Evolutionary conservation across 1,140 invertebrate genomes (phyloP).

Genomic region (Orius laevigatus): DNA sequence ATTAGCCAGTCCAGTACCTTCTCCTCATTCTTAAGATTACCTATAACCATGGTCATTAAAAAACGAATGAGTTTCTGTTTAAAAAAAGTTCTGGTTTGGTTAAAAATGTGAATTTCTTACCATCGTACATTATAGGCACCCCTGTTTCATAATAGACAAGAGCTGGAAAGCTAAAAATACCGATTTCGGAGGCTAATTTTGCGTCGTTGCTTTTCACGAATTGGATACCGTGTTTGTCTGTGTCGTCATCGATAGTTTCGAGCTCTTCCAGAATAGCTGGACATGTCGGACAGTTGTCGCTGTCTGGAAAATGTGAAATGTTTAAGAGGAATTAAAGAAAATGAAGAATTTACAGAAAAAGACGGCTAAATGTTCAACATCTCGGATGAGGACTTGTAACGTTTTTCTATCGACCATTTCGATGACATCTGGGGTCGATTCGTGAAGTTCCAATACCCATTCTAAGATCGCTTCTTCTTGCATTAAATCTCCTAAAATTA

Average conservation of each 20-base stretch:
- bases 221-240: conserved; percentile 79
- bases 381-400: conserved; percentile 70
- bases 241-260: conserved; percentile 88
- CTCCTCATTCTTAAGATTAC: conserved; percentile 87
- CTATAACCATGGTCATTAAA: conserved; percentile 41
- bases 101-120: conserved; percentile 39
- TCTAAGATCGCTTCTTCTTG: conserved; percentile 79
- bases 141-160: conserved; percentile 84
- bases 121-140: conserved; percentile 85
- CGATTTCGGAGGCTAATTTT: conserved; percentile 74
- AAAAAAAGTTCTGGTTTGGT: conserved; percentile 4
- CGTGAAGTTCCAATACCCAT: conserved; percentile 75
- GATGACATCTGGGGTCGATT: conserved; percentile 71
- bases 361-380: conserved; percentile 79
- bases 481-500: conserved; percentile 58
- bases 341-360: conserved; percentile 65
- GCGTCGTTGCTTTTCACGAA: conserved; percentile 87
- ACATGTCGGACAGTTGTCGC: conserved; percentile 68
- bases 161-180: conserved; percentile 78
- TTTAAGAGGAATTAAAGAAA: conserved; percentile 6
- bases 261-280: conserved; percentile 69
- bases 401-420: conserved; percentile 83
- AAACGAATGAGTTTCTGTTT: conserved; percentile 3
- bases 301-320: conserved; percentile 36
- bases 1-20: conserved; percentile 89